Evolutionary conservation across 1,140 invertebrate genomes (phyloP).

Genomic region (Penaeus chinensis): DNA sequence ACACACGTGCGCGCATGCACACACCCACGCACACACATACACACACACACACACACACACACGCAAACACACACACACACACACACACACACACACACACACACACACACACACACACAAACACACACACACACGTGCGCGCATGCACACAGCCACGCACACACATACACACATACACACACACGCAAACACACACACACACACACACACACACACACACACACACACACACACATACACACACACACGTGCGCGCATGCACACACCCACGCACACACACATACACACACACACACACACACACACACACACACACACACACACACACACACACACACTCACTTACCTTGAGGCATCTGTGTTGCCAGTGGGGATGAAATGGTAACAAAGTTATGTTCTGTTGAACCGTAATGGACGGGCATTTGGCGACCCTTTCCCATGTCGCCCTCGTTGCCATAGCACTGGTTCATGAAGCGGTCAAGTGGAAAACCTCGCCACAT

Average conservation of each 20-base stretch:
- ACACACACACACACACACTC: not conserved
- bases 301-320: not conserved
- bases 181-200: too few relatives aligned
- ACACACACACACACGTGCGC: not conserved
- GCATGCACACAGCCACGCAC: not conserved
- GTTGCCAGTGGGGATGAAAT: slow-evolving; percentile 95
- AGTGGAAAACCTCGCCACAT: slow-evolving; percentile 90
- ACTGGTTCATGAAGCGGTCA: slow-evolving; percentile 93
- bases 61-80: not conserved
- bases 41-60: not conserved
- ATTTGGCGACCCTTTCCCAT: slow-evolving; percentile 94
- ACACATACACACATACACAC: not conserved
- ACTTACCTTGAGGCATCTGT: slow-evolving; percentile 93
- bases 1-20: not conserved
- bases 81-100: not conserved
- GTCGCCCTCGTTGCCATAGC: slow-evolving; percentile 93
- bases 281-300: not conserved
- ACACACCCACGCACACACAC: not conserved
- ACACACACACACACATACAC: not conserved
- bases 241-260: not conserved
- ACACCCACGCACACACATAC: not conserved
- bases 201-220: not conserved
- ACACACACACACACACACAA: not conserved
- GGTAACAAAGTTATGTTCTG: slow-evolving; percentile 88
- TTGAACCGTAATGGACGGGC: slow-evolving; percentile 92